Base-by-base conservation (phyloP, 2,113 vertebrate species). In the Eubucco bourcierii region DNA sequence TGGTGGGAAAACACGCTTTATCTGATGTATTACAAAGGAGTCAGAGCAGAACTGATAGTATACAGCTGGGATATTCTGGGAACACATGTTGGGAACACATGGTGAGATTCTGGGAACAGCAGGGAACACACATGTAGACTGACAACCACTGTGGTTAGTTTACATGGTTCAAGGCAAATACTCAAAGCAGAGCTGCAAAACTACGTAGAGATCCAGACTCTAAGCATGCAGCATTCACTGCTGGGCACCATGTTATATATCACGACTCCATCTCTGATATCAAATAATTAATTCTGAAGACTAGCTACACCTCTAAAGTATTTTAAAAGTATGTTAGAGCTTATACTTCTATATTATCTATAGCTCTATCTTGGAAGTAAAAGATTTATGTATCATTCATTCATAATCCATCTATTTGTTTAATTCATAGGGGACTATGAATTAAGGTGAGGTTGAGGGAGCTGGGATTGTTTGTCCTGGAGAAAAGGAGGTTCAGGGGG, bases 41-140 rank as follows among this genome's bases (percentile, higher is more conserved):
- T 90, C 90, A 63, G 91, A 95, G 90, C 90, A 96, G 95, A 96
- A 96, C 90, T 95, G 95, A 95, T 94, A 91, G 87, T 20, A 91
- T 95, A 86, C 96, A 96, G 93, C 93, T 94, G 95, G 82, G 73
- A 84, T 92, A 84, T 75, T 94, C 94, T 90, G 80, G 95, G 66
- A 96, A 90, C 88, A 94, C 93, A 88, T 61, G 86, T 95, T 93
- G 92, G 90, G 83, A 95, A 55, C 94, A 93, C 95, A 94, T 95
- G 95, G 87, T 0, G 19, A 73, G 94, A 90, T 76, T 94, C 91
- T 95, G 91, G 93, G 87, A 96, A 84, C 93, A 95, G 94, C 93
- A 88, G 94, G 93, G 91, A 94, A 91, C 82, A 91, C 94, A 90
- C 73, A 68, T 93, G 90, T 90, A 88, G 82, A 27, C 72, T 95